A percentile compares a stretch with the other conserved stretches of the same genome.
phyloP scores from a whole-genome alignment of 2,113 vertebrate genomes.

The Gnathonemus longibarbis region DNA sequence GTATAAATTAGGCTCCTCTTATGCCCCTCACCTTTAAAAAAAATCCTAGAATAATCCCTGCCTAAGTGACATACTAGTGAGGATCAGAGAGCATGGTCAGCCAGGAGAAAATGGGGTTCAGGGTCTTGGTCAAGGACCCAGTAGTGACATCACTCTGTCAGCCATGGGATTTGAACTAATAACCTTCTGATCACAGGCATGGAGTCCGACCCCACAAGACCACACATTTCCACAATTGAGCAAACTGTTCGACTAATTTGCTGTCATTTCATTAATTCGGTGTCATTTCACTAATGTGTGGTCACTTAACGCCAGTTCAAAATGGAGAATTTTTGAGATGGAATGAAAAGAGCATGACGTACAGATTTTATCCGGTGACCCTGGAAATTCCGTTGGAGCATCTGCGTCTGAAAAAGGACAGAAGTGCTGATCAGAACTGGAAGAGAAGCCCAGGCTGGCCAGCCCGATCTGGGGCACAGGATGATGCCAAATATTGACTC shows the following conservation, averaged over 20 bases:
- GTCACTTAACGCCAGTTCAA: background rate
- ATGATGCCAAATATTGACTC: too few species aligned
- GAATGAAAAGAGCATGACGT: conserved; percentile 33
- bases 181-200: background rate
- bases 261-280: background rate
- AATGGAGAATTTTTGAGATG: background rate
- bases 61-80: background rate
- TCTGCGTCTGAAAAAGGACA: conserved; percentile 39
- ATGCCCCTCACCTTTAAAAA: background rate
- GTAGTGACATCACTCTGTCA: background rate
- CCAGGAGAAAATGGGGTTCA: background rate
- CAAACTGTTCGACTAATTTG: background rate
- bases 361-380: conserved; percentile 57
- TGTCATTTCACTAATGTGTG: background rate
- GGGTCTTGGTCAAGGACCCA: background rate
- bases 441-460: background rate
- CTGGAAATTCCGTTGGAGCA: conserved; percentile 40
- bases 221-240: background rate
- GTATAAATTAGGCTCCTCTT: background rate
- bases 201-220: background rate
- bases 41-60: background rate
- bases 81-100: background rate
- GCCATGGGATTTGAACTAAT: background rate
- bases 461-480: background rate
- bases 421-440: background rate